phyloP scores from a whole-genome alignment of 2,113 vertebrate species.

The Coptodon bakossiorum region DNA sequence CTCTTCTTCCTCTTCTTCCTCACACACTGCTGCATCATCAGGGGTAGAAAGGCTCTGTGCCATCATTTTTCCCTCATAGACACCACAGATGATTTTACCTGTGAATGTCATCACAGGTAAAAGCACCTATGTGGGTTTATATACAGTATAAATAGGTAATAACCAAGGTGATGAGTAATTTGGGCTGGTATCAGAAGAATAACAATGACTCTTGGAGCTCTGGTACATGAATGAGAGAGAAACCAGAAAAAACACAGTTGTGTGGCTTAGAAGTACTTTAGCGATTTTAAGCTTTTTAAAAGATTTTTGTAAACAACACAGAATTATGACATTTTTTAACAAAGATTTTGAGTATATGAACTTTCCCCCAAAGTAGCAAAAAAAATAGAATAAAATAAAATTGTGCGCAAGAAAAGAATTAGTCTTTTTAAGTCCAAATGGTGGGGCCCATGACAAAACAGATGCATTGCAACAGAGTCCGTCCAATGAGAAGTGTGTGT shows the following conservation, averaged over 20 bases:
- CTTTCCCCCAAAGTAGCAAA: neutral
- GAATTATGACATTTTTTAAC: neutral
- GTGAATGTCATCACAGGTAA: neutral
- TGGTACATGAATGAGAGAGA: rapidly evolving
- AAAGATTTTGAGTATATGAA: neutral
- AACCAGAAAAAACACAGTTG: neutral
- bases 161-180: neutral
- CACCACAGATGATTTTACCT: neutral
- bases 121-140: neutral
- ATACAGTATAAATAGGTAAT: neutral
- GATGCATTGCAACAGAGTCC: neutral
- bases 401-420: rapidly evolving
- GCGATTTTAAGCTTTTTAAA: neutral
- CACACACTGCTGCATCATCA: neutral
- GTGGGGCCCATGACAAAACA: rapidly evolving
- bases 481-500: neutral
- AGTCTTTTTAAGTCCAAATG: rapidly evolving
- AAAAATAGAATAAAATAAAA: neutral
- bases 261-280: neutral
- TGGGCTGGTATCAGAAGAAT: neutral
- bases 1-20: neutral
- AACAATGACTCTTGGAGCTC: rapidly evolving
- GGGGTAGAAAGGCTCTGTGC: neutral
- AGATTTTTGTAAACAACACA: neutral
- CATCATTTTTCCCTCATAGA: neutral